Percentiles rank a stretch among this genome's conserved stretches.
Evolutionary conservation across 2,113 vertebrate genomes (phyloP).

Genomic region (Cryptotis parvus): DNA sequence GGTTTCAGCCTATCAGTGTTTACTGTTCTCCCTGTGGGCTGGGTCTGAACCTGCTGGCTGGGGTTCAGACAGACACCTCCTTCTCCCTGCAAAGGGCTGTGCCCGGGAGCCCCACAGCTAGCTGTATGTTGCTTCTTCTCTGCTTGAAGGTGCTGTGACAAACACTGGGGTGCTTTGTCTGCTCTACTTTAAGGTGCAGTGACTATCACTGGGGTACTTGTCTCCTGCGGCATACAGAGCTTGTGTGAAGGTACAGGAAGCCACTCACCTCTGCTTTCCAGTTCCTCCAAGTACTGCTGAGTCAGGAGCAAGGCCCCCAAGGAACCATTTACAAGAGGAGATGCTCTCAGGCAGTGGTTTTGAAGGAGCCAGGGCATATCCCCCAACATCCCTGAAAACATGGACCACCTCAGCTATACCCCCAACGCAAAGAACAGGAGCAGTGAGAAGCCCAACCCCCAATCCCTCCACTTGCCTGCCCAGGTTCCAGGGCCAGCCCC

Average conservation of each 20-base stretch:
- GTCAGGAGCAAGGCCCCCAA: background rate
- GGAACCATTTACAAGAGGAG: background rate
- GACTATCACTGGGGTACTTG: background rate
- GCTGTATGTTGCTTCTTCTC: too few relatives aligned
- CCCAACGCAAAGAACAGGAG: background rate
- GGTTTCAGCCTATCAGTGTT: too few relatives aligned
- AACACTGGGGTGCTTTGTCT: rapidly evolving
- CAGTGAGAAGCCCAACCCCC: background rate
- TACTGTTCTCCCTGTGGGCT: background rate
- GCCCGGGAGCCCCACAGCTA: too few relatives aligned
- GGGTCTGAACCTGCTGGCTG: too few relatives aligned
- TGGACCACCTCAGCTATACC: background rate
- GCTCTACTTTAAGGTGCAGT: background rate
- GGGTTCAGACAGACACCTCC: too few relatives aligned
- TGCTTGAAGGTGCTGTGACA: background rate
- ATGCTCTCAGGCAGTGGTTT: background rate
- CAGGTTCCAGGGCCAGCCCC: background rate
- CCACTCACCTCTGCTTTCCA: background rate
- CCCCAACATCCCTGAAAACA: background rate
- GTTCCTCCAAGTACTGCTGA: background rate
- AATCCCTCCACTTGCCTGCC: background rate
- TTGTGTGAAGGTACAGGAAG: background rate
- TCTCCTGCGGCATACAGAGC: background rate
- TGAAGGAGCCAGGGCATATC: background rate
- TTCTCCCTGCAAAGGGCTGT: background rate